Evolutionary conservation across 2,888 invertebrate species (phyloP), one percentile per base, ranked within the genome.

Genomic region (Chesias legatella): DNA sequence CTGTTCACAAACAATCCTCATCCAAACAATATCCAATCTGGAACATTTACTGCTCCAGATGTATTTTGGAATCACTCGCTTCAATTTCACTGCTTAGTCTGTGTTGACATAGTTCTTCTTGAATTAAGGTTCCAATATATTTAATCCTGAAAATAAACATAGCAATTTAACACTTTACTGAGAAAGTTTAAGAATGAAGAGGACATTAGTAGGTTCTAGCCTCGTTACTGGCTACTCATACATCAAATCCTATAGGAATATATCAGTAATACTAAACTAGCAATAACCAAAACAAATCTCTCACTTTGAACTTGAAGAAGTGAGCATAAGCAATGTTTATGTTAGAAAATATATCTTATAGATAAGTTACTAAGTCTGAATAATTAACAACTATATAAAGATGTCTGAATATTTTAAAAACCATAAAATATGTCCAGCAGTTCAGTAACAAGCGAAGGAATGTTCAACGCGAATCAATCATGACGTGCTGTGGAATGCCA

Each of bases 401-500:
- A n/a, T n/a, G n/a, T n/a, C n/a, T n/a, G n/a, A 38, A 28, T 9
- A 33, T 37, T 24, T 35, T 33, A 40, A 51, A 46, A 38, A 36
- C 20, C 7, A 7, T 42, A 30, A 50, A 39, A 33, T 28, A 41
- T 29, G 31, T 31, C 23, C 31, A 33, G 48, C 46, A 54, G 46
- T 52, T 55, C 53, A 54, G 48, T 57, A 56, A 45, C 51, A 57
- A 59, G 49, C 48, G 52, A 56, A 64, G 61, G 66, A 71, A 71
- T 71, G 70, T 67, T 65, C 62, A 65, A 63, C 63, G 66, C 68
- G 65, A 69, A 68, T 66, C 66, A 73, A 70, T 77, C 81, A 73
- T 83, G 81, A 79, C 79, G 80, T 71, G 63, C 71, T 73, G 58
- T 67, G 80, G 83, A 84, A 85, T 85, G 82, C 84, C 83, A 83